Evolutionary conservation across 2,888 invertebrate species (phyloP).

Genomic region (Ormyrus labotus): DNA sequence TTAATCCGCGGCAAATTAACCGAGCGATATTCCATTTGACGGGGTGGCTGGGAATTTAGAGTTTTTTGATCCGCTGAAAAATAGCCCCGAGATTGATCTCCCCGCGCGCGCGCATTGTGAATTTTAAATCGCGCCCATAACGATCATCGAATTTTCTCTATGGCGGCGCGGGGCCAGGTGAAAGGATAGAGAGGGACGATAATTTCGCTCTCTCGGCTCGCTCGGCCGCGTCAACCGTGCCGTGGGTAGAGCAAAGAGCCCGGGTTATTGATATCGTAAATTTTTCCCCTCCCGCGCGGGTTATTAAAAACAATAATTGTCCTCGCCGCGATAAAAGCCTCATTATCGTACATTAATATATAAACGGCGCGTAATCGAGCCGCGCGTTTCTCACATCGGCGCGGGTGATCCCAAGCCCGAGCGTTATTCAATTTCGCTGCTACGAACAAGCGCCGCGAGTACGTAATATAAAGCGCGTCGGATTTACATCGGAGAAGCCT

Average conservation of each 20-base stretch:
- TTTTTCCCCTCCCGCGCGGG: neutral
- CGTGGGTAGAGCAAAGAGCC: neutral
- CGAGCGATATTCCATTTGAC: conserved; percentile 43
- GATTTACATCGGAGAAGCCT: too few species aligned
- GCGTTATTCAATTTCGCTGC: neutral
- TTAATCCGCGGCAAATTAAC: conserved; percentile 55
- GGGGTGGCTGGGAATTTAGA: conserved; percentile 21
- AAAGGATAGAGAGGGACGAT: neutral
- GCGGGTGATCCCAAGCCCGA: neutral
- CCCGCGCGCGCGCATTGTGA: neutral
- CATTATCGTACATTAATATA: too few species aligned
- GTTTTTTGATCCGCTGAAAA: conserved; percentile 36
- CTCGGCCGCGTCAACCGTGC: neutral
- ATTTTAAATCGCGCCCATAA: conserved; percentile 32
- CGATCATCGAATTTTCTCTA: conserved; percentile 38
- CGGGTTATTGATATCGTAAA: neutral
- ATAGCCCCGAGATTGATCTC: conserved; percentile 15
- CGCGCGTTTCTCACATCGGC: neutral
- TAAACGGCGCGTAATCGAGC: too few species aligned
- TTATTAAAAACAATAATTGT: too few species aligned
- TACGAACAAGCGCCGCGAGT: too few species aligned
- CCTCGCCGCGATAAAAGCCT: too few species aligned
- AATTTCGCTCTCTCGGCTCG: neutral
- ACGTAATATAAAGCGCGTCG: too few species aligned
- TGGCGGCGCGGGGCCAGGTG: neutral